phyloP scores from a whole-genome alignment of 2,113 vertebrate genomes.

The Puma concolor region DNA sequence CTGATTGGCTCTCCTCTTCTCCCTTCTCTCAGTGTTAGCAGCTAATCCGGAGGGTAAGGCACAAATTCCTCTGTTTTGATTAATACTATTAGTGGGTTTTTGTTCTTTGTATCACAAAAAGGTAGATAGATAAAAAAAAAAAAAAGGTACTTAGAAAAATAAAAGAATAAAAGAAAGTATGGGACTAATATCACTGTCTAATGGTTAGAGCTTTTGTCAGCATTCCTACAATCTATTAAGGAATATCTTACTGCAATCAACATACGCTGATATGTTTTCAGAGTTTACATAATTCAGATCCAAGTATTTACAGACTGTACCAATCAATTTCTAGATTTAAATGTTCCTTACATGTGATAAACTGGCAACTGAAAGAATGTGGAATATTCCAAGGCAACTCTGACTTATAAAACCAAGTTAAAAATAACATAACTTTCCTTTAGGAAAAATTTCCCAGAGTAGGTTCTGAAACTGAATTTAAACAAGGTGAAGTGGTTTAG shows the following conservation, averaged over 20 bases:
- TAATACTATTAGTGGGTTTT: background rate
- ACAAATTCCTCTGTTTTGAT: background rate
- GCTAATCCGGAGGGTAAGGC: accelerated
- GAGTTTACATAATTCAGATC: background rate
- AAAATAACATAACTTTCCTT: background rate
- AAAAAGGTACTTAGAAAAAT: background rate
- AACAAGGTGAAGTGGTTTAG: background rate
- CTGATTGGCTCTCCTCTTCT: background rate
- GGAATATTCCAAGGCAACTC: background rate
- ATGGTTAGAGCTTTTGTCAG: background rate
- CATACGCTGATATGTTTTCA: background rate
- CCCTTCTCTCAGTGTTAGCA: background rate
- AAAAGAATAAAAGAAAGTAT: background rate
- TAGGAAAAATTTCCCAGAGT: background rate
- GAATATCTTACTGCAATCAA: background rate
- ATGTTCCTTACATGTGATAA: background rate
- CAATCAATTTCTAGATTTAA: background rate
- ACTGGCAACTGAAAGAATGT: background rate
- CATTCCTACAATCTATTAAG: background rate
- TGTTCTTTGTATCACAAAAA: background rate
- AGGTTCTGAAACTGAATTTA: background rate
- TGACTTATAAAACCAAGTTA: background rate
- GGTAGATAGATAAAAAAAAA: background rate
- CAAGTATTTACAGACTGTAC: background rate
- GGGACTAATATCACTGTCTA: background rate